Evolutionary conservation across 2,797 vertebrate genomes (phyloP).

Genomic region (Rhinatrema bivittatum): DNA sequence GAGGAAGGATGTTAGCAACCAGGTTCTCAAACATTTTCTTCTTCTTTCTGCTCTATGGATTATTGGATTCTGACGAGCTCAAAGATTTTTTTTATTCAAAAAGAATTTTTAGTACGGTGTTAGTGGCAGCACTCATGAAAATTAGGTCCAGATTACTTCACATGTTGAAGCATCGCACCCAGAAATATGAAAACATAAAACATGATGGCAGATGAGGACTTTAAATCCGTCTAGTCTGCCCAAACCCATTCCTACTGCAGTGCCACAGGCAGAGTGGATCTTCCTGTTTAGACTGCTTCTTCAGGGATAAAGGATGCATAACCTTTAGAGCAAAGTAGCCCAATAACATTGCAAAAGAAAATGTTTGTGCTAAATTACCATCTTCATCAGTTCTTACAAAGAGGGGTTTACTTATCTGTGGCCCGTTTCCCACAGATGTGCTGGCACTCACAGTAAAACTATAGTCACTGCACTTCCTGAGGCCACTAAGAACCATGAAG

Average conservation of each 20-base stretch:
- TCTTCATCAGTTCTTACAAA: constrained; percentile 16
- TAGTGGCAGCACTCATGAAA: too few relatives aligned
- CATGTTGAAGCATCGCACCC: too few relatives aligned
- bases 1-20: too few relatives aligned
- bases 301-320: not conserved
- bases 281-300: not conserved
- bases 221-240: too few relatives aligned
- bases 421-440: constrained; percentile 7
- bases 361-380: constrained; percentile 8
- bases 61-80: too few relatives aligned
- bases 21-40: too few relatives aligned
- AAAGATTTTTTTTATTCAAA: too few relatives aligned
- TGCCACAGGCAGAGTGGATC: not conserved
- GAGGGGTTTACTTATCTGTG: constrained; percentile 1
- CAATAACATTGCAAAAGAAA: not conserved
- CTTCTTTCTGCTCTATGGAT: too few relatives aligned
- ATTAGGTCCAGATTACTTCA: too few relatives aligned
- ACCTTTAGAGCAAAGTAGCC: not conserved
- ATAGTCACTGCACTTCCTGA: constrained; percentile 6
- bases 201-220: too few relatives aligned
- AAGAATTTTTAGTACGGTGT: too few relatives aligned
- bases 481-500: not conserved
- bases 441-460: constrained; percentile 3
- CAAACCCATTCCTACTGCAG: constrained; percentile 1
- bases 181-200: too few relatives aligned